These are phyloP conservation scores for Papilio polyxenes DNA, from an alignment of 1,140 invertebrate species.

Conservation along the genomic window DNA sequence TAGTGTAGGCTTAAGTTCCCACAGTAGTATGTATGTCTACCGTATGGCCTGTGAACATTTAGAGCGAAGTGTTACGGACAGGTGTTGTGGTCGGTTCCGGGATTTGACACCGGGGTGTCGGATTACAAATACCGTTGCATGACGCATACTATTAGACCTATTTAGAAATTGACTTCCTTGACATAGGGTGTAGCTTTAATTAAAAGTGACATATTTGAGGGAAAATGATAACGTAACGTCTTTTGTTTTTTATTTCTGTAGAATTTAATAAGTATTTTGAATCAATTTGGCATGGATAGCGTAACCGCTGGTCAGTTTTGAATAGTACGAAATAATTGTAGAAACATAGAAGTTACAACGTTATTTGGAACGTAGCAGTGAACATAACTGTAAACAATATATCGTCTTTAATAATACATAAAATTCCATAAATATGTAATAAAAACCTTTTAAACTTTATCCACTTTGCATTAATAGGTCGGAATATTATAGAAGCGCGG, in stretches of 20 bases:
- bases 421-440: neutral
- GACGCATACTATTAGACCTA: neutral
- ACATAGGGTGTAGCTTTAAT: neutral
- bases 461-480: slow-evolving; percentile 15
- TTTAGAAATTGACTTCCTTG: neutral
- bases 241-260: no score
- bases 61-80: slow-evolving; percentile 39
- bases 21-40: slow-evolving; percentile 15
- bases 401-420: neutral
- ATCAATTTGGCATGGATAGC: no score
- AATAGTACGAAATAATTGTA: neutral
- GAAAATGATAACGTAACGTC: neutral
- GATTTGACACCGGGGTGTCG: slow-evolving; percentile 27
- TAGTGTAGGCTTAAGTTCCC: slow-evolving; percentile 12
- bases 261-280: no score
- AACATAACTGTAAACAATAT: neutral
- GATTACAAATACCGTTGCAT: slow-evolving; percentile 23
- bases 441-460: slow-evolving; percentile 12
- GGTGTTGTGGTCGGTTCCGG: slow-evolving; percentile 40
- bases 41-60: slow-evolving; percentile 33
- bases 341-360: neutral
- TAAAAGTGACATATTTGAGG: neutral
- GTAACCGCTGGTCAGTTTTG: no score
- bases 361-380: neutral
- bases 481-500: slow-evolving; percentile 12